phyloP scores from a whole-genome alignment of 2,888 invertebrate species.

The Chaitophorus viminalis region DNA sequence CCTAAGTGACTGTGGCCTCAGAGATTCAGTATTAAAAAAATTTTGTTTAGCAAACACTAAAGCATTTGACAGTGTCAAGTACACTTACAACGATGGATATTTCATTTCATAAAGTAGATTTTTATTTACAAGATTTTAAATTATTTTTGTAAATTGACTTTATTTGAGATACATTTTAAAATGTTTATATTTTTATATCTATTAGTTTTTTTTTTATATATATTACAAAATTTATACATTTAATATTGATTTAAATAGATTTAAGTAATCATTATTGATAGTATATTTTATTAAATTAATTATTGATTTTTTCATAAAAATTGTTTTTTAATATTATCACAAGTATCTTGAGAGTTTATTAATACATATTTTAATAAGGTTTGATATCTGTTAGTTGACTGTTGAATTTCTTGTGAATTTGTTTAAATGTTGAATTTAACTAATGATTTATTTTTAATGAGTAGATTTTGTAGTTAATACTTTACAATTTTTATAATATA shows the following conservation, averaged over 20 bases:
- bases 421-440: neutral
- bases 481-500: too few relatives aligned
- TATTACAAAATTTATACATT: neutral
- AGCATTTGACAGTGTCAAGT: constrained; percentile 76
- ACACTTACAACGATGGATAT: constrained; percentile 67
- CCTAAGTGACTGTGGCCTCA: constrained; percentile 87
- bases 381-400: neutral
- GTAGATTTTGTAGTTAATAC: too few relatives aligned
- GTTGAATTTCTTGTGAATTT: neutral
- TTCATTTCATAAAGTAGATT: constrained; percentile 43
- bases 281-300: neutral
- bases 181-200: neutral
- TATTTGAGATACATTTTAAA: constrained; percentile 10
- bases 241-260: neutral
- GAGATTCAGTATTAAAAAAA: constrained; percentile 72
- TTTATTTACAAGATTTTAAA: neutral
- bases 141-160: neutral
- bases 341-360: too few relatives aligned
- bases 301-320: neutral
- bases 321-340: too few relatives aligned
- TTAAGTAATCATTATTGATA: neutral
- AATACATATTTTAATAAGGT: too few relatives aligned
- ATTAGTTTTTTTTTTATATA: neutral
- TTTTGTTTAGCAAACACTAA: constrained; percentile 75
- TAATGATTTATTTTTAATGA: too few relatives aligned